Conservation (phyloP, 2,113 vertebrate genomes). For the Fregetta grallaria region DNA sequence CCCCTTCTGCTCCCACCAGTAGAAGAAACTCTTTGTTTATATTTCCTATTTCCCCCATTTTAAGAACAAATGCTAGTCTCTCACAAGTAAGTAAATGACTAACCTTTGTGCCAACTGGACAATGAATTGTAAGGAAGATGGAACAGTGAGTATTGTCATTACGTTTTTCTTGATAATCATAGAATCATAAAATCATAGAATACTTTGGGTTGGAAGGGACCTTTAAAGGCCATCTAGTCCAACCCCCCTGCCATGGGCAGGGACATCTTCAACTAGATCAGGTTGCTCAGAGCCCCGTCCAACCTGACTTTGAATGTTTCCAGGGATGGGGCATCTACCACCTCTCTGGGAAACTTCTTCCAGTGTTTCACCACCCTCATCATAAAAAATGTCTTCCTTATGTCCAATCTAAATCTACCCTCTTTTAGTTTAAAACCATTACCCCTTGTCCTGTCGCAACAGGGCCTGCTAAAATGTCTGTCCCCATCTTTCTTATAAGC, state of each 20-base stretch:
- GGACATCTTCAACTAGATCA: not conserved
- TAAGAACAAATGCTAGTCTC: not conserved
- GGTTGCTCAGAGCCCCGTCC: not conserved
- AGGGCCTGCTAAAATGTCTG: not conserved
- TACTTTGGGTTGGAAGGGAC: not conserved
- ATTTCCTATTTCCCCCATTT: not conserved
- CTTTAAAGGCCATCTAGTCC: not conserved
- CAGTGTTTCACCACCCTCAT: not conserved
- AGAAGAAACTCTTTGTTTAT: not conserved
- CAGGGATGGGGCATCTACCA: not conserved
- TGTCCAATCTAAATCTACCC: not conserved
- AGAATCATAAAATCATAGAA: not conserved
- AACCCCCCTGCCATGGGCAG: not conserved
- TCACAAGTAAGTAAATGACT: not conserved
- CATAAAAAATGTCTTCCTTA: not conserved
- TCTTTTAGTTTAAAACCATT: not conserved
- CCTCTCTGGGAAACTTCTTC: not conserved
- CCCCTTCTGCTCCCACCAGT: not conserved
- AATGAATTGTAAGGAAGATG: not conserved
- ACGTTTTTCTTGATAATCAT: not conserved
- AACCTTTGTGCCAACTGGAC: not conserved
- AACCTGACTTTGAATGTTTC: not conserved
- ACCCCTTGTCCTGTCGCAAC: accelerated
- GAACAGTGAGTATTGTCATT: not conserved
- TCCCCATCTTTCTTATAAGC: not conserved